phyloP scores from a whole-genome alignment of 2,113 vertebrate genomes.

The Otocyon megalotis region DNA sequence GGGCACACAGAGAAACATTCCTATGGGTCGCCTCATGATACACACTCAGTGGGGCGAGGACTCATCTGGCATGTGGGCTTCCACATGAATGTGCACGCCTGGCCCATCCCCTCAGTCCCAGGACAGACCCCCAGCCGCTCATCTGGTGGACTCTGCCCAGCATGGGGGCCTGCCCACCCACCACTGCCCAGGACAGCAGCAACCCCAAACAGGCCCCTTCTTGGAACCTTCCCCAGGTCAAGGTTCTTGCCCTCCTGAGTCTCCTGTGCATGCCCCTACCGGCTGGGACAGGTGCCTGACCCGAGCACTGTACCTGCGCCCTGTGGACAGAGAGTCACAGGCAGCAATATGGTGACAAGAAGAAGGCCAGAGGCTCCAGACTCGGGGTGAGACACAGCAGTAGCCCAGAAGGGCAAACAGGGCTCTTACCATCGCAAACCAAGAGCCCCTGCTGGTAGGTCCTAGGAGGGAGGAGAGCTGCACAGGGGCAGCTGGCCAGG shows the following conservation, averaged over 20 bases:
- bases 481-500: neutral
- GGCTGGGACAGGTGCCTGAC: neutral
- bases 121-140: neutral
- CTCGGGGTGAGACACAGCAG: neutral
- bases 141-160: neutral
- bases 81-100: neutral
- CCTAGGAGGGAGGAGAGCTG: neutral
- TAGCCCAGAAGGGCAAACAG: too few species aligned
- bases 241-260: neutral
- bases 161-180: neutral
- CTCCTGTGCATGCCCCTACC: neutral
- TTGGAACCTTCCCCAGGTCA: neutral
- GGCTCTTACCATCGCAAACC: neutral
- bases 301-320: fast-evolving
- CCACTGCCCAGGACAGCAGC: neutral
- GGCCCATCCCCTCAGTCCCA: neutral
- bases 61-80: neutral
- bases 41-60: neutral
- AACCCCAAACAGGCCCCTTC: neutral
- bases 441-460: neutral
- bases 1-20: fast-evolving
- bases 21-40: fast-evolving
- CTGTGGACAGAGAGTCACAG: neutral
- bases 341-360: neutral
- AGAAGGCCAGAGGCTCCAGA: neutral